Base-by-base conservation (phyloP, 2,888 invertebrate species). In the Apotomis betuletana region DNA sequence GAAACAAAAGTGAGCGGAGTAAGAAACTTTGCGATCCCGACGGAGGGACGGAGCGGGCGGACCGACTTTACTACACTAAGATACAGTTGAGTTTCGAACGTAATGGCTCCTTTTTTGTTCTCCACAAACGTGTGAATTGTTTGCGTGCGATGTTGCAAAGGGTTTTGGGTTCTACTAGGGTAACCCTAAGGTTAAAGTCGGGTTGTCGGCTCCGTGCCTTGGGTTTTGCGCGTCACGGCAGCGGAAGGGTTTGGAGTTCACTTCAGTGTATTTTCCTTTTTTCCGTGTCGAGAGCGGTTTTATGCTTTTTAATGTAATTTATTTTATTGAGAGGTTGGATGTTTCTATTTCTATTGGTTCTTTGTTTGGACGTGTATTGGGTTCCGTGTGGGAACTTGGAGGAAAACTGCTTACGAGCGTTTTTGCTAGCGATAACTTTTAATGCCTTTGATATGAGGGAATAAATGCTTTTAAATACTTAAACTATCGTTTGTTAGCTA, bases 1-100 rank as follows among this genome's bases (percentile, higher is more conserved):
- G 79, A 84, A 86, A 88, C 88, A 87, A 85, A 85, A 86, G 82
- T 86, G 81, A 84, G 80, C 81, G 82, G 77, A 81, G 80, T 87
- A 83, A 84, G 80, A 87, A 49, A 87, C 81, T 86, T 86, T 80
- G 78, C 76, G 75, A 84, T 81, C 79, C 82, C 76, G 70, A 71
- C 67, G 77, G 78, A 75, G 77, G 77, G 69, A 74, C 75, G 73
- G 54, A 51, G 44, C 51, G 68, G 74, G 73, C 76, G n/a, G 83
- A 79, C 68, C 65, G 15, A 78, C 83, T 75, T 74, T 81, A 78
- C 70, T 4, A 0, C 4, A 10, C 54, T 51, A 51, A 27, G 0
- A 69, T 70, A 77, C 67, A 70, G 62, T 59, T 36, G 71, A 77
- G 73, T 51, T 64, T 68, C 51, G 9, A 46, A 58, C 68, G 72